Conservation (phyloP, 1,140 invertebrate genomes). For the Sitophilus oryzae region DNA sequence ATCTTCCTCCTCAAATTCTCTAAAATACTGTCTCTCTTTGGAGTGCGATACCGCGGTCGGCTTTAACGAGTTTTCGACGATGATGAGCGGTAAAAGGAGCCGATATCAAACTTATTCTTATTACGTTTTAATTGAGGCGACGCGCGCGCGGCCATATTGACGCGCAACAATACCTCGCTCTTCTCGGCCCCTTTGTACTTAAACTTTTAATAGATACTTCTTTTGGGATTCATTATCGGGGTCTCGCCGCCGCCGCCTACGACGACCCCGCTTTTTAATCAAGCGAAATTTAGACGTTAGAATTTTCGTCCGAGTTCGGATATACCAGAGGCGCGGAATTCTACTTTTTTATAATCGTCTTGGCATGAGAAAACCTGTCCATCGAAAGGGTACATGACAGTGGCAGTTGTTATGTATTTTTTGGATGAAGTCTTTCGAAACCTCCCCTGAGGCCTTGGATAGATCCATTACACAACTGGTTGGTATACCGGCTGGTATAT, state of each 20-base stretch:
- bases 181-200: constrained; percentile 35
- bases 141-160: constrained; percentile 41
- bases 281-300: constrained; percentile 41
- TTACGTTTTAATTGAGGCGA: constrained; percentile 45
- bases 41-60: too few species aligned
- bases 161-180: constrained; percentile 41
- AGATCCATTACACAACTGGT: too few species aligned
- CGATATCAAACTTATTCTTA: constrained; percentile 37
- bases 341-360: too few species aligned
- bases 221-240: constrained; percentile 44
- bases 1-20: too few species aligned
- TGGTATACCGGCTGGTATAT: too few species aligned
- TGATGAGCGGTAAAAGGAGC: constrained; percentile 22
- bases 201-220: constrained; percentile 46
- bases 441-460: too few species aligned
- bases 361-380: too few species aligned
- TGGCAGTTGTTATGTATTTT: too few species aligned
- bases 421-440: too few species aligned
- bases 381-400: too few species aligned
- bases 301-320: constrained; percentile 25
- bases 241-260: constrained; percentile 8
- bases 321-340: background rate
- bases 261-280: constrained; percentile 37
- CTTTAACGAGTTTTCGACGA: background rate
- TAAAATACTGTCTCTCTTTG: too few species aligned